Conservation (phyloP, 2,888 invertebrate species). For the Latrodectus hesperus region DNA sequence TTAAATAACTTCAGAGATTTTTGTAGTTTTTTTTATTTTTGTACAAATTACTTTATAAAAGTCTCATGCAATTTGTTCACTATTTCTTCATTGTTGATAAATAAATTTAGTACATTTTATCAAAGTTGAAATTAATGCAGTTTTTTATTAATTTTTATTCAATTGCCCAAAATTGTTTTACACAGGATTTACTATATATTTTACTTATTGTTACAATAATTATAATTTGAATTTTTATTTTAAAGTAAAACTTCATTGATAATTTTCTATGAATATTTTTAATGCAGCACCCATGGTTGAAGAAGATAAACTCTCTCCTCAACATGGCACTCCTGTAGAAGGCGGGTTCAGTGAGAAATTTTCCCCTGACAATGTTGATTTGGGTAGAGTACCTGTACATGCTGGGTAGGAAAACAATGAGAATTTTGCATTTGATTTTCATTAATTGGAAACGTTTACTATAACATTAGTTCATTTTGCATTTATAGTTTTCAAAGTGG, state of each 20-base stretch:
- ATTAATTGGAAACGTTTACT: background rate
- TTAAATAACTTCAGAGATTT: too few relatives aligned
- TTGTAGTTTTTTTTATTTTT: too few relatives aligned
- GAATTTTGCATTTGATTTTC: background rate
- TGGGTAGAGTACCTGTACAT: conserved; percentile 78
- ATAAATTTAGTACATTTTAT: too few relatives aligned
- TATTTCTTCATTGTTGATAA: too few relatives aligned
- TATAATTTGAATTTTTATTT: background rate
- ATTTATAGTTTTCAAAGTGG: background rate
- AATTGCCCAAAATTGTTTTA: too few relatives aligned
- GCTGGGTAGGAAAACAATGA: conserved; percentile 73
- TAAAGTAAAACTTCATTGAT: background rate
- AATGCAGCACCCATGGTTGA: conserved; percentile 77
- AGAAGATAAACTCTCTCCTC: conserved; percentile 81
- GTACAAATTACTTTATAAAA: too few relatives aligned
- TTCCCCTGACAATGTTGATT: conserved; percentile 80
- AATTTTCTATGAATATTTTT: background rate
- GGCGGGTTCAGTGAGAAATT: conserved; percentile 71
- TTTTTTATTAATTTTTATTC: too few relatives aligned
- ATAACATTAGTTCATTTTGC: background rate
- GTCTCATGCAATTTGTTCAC: too few relatives aligned
- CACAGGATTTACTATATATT: background rate
- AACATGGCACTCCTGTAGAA: conserved; percentile 75
- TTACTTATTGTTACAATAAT: background rate
- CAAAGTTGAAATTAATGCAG: too few relatives aligned